phyloP scores from a whole-genome alignment of 23 tunicate genomes.

The Styela clava region DNA sequence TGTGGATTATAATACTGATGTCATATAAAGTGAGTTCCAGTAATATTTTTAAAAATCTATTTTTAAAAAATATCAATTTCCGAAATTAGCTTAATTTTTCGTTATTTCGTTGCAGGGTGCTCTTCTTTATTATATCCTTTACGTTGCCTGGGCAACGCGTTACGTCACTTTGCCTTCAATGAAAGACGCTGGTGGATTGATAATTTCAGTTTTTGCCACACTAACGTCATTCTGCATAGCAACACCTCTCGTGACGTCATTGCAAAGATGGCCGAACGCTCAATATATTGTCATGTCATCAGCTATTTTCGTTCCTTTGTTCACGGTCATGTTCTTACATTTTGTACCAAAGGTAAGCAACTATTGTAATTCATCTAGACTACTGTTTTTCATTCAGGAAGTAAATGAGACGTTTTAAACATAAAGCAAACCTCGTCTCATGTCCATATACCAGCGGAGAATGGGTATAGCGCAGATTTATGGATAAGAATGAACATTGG shows the following conservation, averaged over 20 bases:
- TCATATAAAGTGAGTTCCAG: conserved; percentile 8
- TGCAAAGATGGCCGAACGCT: conserved; percentile 26
- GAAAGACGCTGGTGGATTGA: conserved; percentile 45
- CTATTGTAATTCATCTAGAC: too few species aligned
- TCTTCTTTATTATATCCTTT: conserved; percentile 10
- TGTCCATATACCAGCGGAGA: too few species aligned
- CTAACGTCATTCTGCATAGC: conserved; percentile 20
- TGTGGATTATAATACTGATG: conserved; percentile 5
- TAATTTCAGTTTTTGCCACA: conserved; percentile 19
- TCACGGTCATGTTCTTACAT: conserved; percentile 16
- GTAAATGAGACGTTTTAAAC: too few species aligned
- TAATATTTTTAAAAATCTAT: too few species aligned
- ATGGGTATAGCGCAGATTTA: too few species aligned
- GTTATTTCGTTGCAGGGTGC: conserved; percentile 1
- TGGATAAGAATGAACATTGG: too few species aligned
- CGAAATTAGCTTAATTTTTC: neutral
- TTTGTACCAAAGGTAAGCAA: conserved; percentile 23
- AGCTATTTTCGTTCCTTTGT: conserved; percentile 16
- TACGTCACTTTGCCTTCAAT: conserved; percentile 40
- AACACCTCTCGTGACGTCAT: conserved; percentile 25
- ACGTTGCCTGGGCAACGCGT: conserved; percentile 57
- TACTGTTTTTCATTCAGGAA: too few species aligned
- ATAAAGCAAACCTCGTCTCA: too few species aligned
- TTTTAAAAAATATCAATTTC: neutral
- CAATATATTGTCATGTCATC: conserved; percentile 19